These are phyloP conservation scores for Bubo scandiacus DNA, from an alignment of 2,113 vertebrate species.

Conservation along the genomic window DNA sequence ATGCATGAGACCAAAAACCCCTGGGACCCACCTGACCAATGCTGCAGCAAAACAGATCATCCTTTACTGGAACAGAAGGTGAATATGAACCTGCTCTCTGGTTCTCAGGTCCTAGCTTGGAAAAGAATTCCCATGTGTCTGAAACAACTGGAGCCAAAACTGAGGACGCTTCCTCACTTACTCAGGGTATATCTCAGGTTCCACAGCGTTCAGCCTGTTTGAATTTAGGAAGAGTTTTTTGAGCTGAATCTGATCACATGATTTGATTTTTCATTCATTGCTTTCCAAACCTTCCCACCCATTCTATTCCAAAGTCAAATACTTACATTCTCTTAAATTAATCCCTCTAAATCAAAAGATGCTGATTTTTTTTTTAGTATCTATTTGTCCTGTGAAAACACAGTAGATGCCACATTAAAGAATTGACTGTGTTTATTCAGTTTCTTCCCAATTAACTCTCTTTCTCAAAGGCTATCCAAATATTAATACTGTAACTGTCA, in stretches of 20 bases:
- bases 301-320: not conserved
- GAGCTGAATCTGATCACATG: not conserved
- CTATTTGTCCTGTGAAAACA: not conserved
- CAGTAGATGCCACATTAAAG: not conserved
- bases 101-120: not conserved
- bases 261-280: not conserved
- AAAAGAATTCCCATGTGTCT: not conserved
- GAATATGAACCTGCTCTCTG: not conserved
- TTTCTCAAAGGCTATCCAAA: not conserved
- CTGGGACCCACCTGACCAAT: not conserved
- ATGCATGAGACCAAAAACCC: not conserved
- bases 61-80: not conserved
- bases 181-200: not conserved
- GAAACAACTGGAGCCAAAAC: not conserved
- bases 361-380: not conserved
- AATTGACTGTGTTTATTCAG: not conserved
- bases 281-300: not conserved
- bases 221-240: not conserved
- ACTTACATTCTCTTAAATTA: not conserved
- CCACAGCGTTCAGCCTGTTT: not conserved
- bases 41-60: not conserved
- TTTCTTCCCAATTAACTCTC: not conserved
- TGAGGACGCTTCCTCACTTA: not conserved
- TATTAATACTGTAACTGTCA: not conserved
- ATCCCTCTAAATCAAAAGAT: not conserved